Evolutionary conservation across 2,888 invertebrate genomes (phyloP), one percentile per base, ranked within the genome.

Genomic region (Limenitis arthemis): DNA sequence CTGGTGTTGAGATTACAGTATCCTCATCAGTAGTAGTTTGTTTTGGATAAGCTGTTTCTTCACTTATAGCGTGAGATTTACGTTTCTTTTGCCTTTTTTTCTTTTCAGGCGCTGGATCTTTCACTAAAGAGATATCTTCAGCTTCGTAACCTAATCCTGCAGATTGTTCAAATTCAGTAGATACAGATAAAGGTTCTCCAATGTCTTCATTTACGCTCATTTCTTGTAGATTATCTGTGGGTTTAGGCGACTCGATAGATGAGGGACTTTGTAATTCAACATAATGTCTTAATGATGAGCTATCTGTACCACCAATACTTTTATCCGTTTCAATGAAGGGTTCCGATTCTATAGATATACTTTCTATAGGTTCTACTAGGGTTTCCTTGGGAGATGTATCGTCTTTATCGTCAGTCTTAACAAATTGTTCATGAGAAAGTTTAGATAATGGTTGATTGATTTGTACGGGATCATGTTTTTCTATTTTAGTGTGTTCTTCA

Each of bases 71-170:
- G 37, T 73, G 75, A 49, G 71, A 64, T 55, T 77, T 82, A 9
- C 73, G 77, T 79, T 69, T 86, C 70, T 69, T 88, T 56, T 75
- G 87, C 69, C 75, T 91, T 84, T 73, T 90, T 87, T 65, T 90
- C 55, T 73, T 78, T 29, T 75, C 75, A 8, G 73, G 66, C 36
- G 66, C 62, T 34, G 59, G 48, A 7, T 67, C 57, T 53, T 64
- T 68, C 31, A 66, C 86, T 28, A 89, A 78, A 1, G 91, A 89
- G 56, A 90, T 82, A 59, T 90, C 88, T 65, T 92, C 93, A 8
- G 92, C 89, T 69, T 93, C 93, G 66, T 94, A 93, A n/a, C 93
- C 93, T 30, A 63, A 61, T 12, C 87, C 60, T 51, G 61, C 12
- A 86, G 76, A 42, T 80, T 76, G 8, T 51, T 51, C 47, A 54